Evolutionary conservation across 2,113 vertebrate genomes (phyloP), one percentile per base, ranked within the genome.

Genomic region (Machaerirhynchus nigripectus): DNA sequence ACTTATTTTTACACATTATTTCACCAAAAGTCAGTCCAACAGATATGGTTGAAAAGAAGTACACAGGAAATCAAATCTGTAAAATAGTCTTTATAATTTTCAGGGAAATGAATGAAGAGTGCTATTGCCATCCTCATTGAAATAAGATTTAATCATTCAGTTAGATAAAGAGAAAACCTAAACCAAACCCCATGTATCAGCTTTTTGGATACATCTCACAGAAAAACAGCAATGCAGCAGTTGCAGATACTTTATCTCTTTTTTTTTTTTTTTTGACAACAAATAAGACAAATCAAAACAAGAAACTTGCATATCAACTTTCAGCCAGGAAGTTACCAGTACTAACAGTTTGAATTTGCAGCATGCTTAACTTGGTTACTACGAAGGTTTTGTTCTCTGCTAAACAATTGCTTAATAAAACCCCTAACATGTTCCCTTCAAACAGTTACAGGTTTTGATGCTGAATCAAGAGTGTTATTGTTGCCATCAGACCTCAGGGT

Each of bases 391-490:
- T 93, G 23, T 76, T 61, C 49, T 59, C n/a, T 73, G 16, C 42
- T 84, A 40, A 95, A 84, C 33, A 84, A 90, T 33, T 92, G 35
- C 63, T 94, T 90, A 90, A 64, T 83, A 87, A 91, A 95, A 81
- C 56, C 3, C 31, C 3, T 78, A 55, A 39, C 24, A n/a, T 1
- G 7, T 40, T 86, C 46, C 44, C n/a, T 69, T 88, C 27, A 79
- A 76, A 71, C 82, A 59, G 10, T 12, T 73, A 3, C 31, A 26
- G 42, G 40, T 39, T 95, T 87, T 84, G 9, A n/a, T 81, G 39
- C 79, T 78, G 37, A 67, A 86, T 70, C 23, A 74, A 65, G 35
- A 69, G 23, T 13, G 15, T 40, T 92, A 24, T 30, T 85, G 28
- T 57, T 83, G 26, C 37, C 50, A 2, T 88, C 79, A 69, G 50